Base-by-base conservation (phyloP, 2,113 vertebrate species). In the Ascaphus truei region DNA sequence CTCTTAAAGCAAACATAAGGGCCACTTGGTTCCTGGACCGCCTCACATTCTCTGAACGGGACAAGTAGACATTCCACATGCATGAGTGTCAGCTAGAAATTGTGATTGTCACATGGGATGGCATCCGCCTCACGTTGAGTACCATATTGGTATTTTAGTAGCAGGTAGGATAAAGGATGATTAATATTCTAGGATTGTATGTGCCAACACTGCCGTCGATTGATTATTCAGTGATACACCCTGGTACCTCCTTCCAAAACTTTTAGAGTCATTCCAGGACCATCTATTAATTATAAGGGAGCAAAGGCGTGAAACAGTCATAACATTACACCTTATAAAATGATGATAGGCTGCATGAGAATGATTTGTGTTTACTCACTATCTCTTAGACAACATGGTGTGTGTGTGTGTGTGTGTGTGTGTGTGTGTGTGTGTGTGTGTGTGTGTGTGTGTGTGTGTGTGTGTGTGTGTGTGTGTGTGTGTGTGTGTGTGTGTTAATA, bases 211-310 rank as follows among this genome's bases (percentile, higher is more conserved):
- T 20, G 10, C 37, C 23, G 23, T 18, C 27, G 43, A 63, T 52
- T 52, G 45, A 64, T 51, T 5, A 65, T 53, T 65, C 23, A 53
- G 20, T 18, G 16, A 47, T 52, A 53, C 62, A 52, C 62, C 62
- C 62, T 39, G 45, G 25, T 4, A 26, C 31, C 48, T 11, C 48
- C 62, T 53, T 39, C 9, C 25, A 27, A 34, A 53, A 65, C 29
- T 25, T 27, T 65, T 65, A 43, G n/a, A 36, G 30, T 64, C 61
- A 37, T 53, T 3, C 5, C 34, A 39, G 53, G 26, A 39, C 23
- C 2, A 65, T 64, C 10, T 37, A 18, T 20, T 52, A 52, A 64
- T 64, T 52, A 64, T 51, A 53, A 25, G 15, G 22, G 29, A 39
- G 52, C 8, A 18, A 41, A 53, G 62, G 62, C 22, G 48, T 51